Conservation (phyloP, 1,140 invertebrate species). For the Palaemon carinicauda region DNA sequence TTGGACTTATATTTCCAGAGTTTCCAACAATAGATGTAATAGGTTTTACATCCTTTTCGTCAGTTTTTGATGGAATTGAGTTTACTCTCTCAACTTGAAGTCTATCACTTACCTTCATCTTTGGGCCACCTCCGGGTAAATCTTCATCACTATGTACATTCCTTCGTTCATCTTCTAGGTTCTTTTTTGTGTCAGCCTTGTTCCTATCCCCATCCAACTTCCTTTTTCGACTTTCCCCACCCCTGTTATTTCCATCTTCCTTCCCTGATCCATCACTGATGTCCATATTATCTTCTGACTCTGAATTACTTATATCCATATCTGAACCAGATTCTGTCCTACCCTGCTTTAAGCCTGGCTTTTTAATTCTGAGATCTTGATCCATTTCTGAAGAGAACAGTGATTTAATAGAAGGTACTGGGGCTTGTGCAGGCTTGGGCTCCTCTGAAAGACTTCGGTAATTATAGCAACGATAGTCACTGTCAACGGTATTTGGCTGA, state of each 20-base stretch:
- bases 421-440: not conserved
- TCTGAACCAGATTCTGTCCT: slow-evolving; percentile 52
- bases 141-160: no score
- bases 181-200: not conserved
- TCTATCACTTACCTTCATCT: no score
- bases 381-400: slow-evolving; percentile 31
- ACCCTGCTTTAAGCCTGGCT: slow-evolving; percentile 23
- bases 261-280: slow-evolving; percentile 53
- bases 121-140: no score
- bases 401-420: slow-evolving; percentile 27
- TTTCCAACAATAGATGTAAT: no score
- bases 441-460: slow-evolving; percentile 51
- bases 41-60: no score
- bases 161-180: not conserved
- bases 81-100: no score
- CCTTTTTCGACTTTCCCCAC: not conserved
- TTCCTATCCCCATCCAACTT: not conserved
- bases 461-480: slow-evolving; percentile 57
- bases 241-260: slow-evolving; percentile 12
- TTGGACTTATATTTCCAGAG: no score
- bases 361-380: slow-evolving; percentile 27
- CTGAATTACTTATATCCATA: slow-evolving; percentile 56
- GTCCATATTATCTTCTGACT: slow-evolving; percentile 45
- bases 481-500: slow-evolving; percentile 17
- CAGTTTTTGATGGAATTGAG: no score